phyloP scores from a whole-genome alignment of 2,888 invertebrate genomes.

The Apodemia mormo region DNA sequence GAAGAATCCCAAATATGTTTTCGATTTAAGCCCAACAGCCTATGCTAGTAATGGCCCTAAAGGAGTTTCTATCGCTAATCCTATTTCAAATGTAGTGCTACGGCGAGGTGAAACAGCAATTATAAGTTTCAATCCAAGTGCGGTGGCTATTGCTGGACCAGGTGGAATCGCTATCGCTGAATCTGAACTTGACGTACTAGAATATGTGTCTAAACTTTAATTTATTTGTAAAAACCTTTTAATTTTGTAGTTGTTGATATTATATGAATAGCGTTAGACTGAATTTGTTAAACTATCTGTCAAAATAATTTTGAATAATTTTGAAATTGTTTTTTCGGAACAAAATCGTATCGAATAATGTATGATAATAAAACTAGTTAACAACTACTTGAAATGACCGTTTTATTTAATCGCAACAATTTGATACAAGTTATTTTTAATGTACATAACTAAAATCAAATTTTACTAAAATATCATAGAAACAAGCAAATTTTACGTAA shows the following conservation, averaged over 20 bases:
- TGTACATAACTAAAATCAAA: too few relatives aligned
- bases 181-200: conserved; percentile 85
- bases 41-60: conserved; percentile 84
- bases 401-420: background rate
- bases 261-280: background rate
- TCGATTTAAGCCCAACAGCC: conserved; percentile 83
- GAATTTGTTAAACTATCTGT: background rate
- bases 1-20: conserved; percentile 49
- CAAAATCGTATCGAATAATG: background rate
- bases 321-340: conserved; percentile 68
- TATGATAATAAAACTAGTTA: background rate
- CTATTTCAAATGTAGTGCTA: conserved; percentile 84
- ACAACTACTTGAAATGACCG: background rate
- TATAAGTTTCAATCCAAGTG: conserved; percentile 85
- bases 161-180: conserved; percentile 89
- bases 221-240: conserved; percentile 38
- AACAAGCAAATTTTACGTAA: too few relatives aligned
- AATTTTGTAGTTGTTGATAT: background rate
- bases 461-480: too few relatives aligned
- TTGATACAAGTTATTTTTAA: too few relatives aligned
- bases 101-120: conserved; percentile 82
- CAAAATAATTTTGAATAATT: conserved; percentile 62
- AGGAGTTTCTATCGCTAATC: conserved; percentile 87
- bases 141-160: conserved; percentile 87
- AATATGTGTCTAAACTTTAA: conserved; percentile 48